A percentile compares a stretch with the other conserved stretches of the same genome.
These are phyloP conservation scores for Protophormia terraenovae DNA, from an alignment of 2,888 invertebrate genomes.

Conservation along the genomic window DNA sequence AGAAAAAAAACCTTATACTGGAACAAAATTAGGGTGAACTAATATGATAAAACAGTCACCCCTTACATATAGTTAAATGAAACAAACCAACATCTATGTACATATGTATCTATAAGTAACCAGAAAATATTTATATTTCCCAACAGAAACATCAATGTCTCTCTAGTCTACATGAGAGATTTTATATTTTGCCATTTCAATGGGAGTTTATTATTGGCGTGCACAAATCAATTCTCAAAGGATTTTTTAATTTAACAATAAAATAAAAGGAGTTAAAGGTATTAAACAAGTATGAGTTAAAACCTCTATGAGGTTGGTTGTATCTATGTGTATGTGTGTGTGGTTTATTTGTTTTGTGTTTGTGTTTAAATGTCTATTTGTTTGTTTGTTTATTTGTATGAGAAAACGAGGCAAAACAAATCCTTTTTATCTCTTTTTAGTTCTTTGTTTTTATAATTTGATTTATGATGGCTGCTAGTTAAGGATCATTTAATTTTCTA, in stretches of 20 bases:
- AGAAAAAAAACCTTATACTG: not conserved
- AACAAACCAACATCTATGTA: not conserved
- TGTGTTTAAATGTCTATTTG: not conserved
- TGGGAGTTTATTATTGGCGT: slow-evolving; percentile 76
- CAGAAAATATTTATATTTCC: not conserved
- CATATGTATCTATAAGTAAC: not conserved
- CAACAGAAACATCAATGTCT: slow-evolving; percentile 33
- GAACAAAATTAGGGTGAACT: not conserved
- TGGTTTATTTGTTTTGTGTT: slow-evolving; percentile 11
- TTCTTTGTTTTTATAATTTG: slow-evolving; percentile 28
- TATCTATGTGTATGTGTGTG: not conserved
- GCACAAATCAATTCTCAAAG: slow-evolving; percentile 80
- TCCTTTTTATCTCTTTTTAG: slow-evolving; percentile 40
- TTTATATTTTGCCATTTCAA: slow-evolving; percentile 54
- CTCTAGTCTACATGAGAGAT: slow-evolving; percentile 27
- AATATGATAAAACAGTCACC: not conserved
- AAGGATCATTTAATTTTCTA: slow-evolving; percentile 73
- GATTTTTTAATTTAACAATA: slow-evolving; percentile 73
- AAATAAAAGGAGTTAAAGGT: slow-evolving; percentile 33
- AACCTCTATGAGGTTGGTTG: not conserved
- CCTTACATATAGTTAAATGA: not conserved
- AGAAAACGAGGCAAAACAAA: slow-evolving; percentile 49
- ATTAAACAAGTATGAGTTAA: slow-evolving; percentile 21
- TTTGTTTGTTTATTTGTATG: slow-evolving; percentile 39
- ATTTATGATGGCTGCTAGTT: slow-evolving; percentile 60